These are phyloP conservation scores for Zoanthus solanderi DNA, from an alignment of 92 coral and sea anemone genomes.

Conservation along the genomic window DNA sequence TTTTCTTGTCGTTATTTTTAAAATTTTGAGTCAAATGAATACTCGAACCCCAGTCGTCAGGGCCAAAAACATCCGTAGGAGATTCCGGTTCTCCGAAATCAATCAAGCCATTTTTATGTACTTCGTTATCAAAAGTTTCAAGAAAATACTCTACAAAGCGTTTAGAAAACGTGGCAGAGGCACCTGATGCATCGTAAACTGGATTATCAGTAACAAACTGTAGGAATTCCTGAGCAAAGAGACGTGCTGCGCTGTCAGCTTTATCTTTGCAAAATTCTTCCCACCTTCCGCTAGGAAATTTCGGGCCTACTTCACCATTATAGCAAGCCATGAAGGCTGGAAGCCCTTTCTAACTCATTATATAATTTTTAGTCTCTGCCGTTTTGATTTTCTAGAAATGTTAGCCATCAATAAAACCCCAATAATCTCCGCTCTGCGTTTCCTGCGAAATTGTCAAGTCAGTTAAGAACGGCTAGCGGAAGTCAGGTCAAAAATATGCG, in stretches of 20 bases:
- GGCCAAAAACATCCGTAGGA: constrained; percentile 89
- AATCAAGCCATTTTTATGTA: constrained; percentile 85
- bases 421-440: background rate
- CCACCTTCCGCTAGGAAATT: constrained; percentile 91
- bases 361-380: constrained; percentile 9
- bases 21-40: constrained; percentile 82
- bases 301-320: constrained; percentile 92
- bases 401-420: constrained; percentile 32
- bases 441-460: background rate
- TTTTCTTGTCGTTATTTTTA: constrained; percentile 71
- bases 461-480: constrained; percentile 23
- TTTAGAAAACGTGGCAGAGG: constrained; percentile 93
- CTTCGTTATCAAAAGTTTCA: constrained; percentile 85
- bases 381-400: constrained; percentile 2
- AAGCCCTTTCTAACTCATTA: constrained; percentile 43
- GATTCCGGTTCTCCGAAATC: constrained; percentile 97
- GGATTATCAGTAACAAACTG: constrained; percentile 95
- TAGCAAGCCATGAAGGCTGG: constrained; percentile 86
- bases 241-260: constrained; percentile 88
- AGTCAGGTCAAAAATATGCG: constrained; percentile 34
- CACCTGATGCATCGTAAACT: constrained; percentile 92
- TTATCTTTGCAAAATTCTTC: constrained; percentile 96
- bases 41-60: constrained; percentile 93
- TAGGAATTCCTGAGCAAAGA: constrained; percentile 93
- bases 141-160: constrained; percentile 93